A percentile compares a stretch with the other conserved stretches of the same genome.
phyloP scores from a whole-genome alignment of 2,888 invertebrate species.

The Biston betularia region DNA sequence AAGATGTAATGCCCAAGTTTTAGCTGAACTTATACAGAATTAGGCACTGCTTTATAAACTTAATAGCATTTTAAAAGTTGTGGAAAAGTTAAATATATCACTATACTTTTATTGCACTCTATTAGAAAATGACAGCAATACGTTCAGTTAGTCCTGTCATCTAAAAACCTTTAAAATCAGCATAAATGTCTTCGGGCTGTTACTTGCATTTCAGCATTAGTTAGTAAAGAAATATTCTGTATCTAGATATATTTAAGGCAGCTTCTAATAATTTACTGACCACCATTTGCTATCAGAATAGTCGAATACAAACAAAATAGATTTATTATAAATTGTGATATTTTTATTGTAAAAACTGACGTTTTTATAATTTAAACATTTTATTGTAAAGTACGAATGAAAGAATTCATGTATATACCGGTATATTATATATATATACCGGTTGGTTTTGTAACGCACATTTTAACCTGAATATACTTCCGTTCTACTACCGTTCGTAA shows the following conservation, averaged over 20 bases:
- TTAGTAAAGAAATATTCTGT: conserved; percentile 1
- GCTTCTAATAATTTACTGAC: conserved; percentile 3
- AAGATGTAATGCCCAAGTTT: too few species aligned
- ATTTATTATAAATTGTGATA: conserved; percentile 2
- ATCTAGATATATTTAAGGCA: conserved; percentile 11
- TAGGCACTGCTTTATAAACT: too few species aligned
- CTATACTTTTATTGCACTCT: not conserved
- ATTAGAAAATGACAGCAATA: not conserved
- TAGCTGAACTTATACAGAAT: too few species aligned
- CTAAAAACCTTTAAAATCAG: not conserved
- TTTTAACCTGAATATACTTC: too few species aligned
- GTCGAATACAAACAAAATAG: too few species aligned
- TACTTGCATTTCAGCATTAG: conserved; percentile 41
- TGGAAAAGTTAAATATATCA: too few species aligned
- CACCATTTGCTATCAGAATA: not conserved
- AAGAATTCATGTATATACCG: too few species aligned
- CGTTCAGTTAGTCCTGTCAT: not conserved
- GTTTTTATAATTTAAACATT: not conserved
- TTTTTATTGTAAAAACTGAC: not conserved
- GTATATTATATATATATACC: too few species aligned
- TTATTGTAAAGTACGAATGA: not conserved
- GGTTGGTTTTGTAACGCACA: too few species aligned
- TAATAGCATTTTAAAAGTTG: too few species aligned
- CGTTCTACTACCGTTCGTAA: too few species aligned
- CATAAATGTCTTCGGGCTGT: conserved; percentile 43